Evolutionary conservation across 2,113 vertebrate genomes (phyloP), one percentile per base, ranked within the genome.

Genomic region (Chinchilla lanigera): DNA sequence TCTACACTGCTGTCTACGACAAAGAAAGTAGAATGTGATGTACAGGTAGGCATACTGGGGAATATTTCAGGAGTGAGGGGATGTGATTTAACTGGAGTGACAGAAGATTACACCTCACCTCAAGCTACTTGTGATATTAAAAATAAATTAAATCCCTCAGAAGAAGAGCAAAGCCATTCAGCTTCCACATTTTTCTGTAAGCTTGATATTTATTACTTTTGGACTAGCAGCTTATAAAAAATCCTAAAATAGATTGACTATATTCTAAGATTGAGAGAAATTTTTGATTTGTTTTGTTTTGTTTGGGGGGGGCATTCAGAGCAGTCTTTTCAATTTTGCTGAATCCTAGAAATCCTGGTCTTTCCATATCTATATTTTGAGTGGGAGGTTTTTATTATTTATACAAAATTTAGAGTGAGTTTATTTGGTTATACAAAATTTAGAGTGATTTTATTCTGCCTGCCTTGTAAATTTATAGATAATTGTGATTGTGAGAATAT

Each of bases 141-240:
- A 98, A 98, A 98, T 98, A 98, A 98, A 98, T 98, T 97, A 98
- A 97, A 98, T 97, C 82, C 88, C 71, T 94, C 30, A 67, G 86
- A 98, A 97, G 94, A 96, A 97, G 98, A 98, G 96, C 83, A 90
- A 97, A 98, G 14, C 60, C 91, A 97, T 94, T 97, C 96, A 86
- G 91, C 84, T 96, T 94, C 92, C 88, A 90, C 77, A 90, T 30
- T 89, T 35, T 0, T 92, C 88, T 8, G 0, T 89, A 91, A 95
- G 85, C 86, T 90, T 92, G 83, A 97, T 92, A 90, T 94, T 97
- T 97, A 97, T 97, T 96, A 97, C 96, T 92, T 97, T 97, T 89
- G 73, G 80, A 89, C 94, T 96, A 97, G 84, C 35, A 94, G 87
- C 88, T 96, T 95, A 97, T 82, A 97, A 73, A 92, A 91, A 93